Percentiles rank a stretch among this genome's conserved stretches.
Evolutionary conservation across 1,140 invertebrate species (phyloP).

Genomic region (Magallana angulata): DNA sequence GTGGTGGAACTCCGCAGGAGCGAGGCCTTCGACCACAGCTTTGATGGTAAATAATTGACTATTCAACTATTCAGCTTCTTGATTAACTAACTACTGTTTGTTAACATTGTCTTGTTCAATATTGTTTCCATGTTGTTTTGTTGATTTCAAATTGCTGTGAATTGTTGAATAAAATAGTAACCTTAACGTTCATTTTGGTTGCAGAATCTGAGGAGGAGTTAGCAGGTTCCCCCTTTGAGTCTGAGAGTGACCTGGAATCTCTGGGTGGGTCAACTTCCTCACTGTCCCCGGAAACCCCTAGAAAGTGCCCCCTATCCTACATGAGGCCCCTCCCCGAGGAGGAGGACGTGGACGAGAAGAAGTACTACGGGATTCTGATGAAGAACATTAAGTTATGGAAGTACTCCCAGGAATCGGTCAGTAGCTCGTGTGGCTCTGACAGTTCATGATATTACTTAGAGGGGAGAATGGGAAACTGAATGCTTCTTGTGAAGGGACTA

Average conservation of each 20-base stretch:
- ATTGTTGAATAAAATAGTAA: too few species aligned
- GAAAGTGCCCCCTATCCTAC: not conserved
- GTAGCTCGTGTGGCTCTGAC: not conserved
- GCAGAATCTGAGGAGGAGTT: not conserved
- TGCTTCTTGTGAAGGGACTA: too few species aligned
- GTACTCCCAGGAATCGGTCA: slow-evolving; percentile 17
- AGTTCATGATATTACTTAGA: not conserved
- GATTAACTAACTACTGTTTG: not conserved
- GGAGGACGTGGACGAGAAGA: slow-evolving; percentile 30
- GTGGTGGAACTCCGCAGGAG: not conserved
- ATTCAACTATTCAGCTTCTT: not conserved
- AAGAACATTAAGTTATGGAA: slow-evolving; percentile 54
- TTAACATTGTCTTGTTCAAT: not conserved
- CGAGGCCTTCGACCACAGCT: slow-evolving; percentile 14
- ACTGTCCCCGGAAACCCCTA: not conserved
- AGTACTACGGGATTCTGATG: slow-evolving; percentile 44
- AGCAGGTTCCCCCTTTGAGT: not conserved
- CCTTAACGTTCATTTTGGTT: not conserved
- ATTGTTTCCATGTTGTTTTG: too few species aligned
- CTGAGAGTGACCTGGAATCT: slow-evolving; percentile 14
- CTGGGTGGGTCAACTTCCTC: slow-evolving; percentile 1
- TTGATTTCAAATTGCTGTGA: too few species aligned
- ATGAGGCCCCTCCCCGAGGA: slow-evolving; percentile 36
- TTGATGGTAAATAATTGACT: not conserved
- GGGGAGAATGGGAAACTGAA: too few species aligned